Base-by-base conservation (phyloP, 2,113 vertebrate genomes). In the Neofelis nebulosa region DNA sequence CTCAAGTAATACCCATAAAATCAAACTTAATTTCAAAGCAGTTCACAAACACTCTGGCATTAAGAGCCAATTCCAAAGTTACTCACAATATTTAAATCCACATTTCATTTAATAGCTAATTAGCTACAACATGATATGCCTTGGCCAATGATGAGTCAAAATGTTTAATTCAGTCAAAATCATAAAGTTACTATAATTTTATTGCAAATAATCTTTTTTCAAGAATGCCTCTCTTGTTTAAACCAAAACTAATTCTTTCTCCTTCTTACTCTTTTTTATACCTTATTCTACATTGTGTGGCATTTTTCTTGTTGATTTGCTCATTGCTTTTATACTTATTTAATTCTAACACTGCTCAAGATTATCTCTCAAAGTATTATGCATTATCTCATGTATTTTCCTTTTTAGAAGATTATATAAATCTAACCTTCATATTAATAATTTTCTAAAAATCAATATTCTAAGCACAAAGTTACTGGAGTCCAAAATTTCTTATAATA, bases 11-110 rank as follows among this genome's bases (percentile, higher is more conserved):
- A 33, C 3, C 3, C 4, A 29, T 38, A 88, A 81, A 88, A 94
- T 57, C 7, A 93, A 95, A 87, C 31, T 76, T 82, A 89, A 84
- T 66, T 87, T 96, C 23, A 89, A 61, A 95, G 41, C 3, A 93
- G n/a, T 91, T 96, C 69, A 97, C 4, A 93, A 88, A 85, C 31
- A 81, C 14, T 65, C 6, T 85, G 33, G 14, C 93, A 89, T 95
- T 96, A 81, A 45, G 13, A 76, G 5, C 16, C 27, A 85, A 89
- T 15, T 79, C 13, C 33, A 88, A 92, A 83, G 10, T 71, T 89
- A 55, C 1, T 66, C 25, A 96, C 14, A 80, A 16, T 71, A 94
- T 80, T 92, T 90, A 74, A 91, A 91, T 65, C 18, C 25, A 52
- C 8, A 71, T 65, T 80, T 80, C 8, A 55, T 80, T 91, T 89